phyloP scores from a whole-genome alignment of 2,797 vertebrate genomes.

The Aplochiton taeniatus region DNA sequence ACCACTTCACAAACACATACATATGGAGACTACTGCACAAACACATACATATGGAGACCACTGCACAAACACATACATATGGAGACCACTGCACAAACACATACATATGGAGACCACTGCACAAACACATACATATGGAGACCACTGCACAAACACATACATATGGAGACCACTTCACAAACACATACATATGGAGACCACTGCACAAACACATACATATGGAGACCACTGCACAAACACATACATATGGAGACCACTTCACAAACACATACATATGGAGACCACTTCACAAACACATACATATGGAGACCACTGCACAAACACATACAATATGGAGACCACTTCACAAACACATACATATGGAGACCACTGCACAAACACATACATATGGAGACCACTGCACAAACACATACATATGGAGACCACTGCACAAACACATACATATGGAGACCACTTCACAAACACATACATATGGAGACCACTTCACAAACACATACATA shows the following conservation, averaged over 20 bases:
- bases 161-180: too few relatives aligned
- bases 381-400: not conserved
- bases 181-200: not conserved
- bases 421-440: not conserved
- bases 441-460: too few relatives aligned
- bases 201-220: not conserved
- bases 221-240: not conserved
- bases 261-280: not conserved
- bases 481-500: not conserved
- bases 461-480: not conserved
- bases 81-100: not conserved
- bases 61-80: not conserved
- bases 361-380: not conserved
- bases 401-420: not conserved
- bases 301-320: not conserved
- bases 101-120: not conserved
- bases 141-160: not conserved
- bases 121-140: not conserved
- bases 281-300: too few relatives aligned
- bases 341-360: not conserved
- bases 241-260: not conserved
- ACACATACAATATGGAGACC: too few relatives aligned
- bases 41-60: not conserved
- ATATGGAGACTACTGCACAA: not conserved
- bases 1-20: not conserved